Evolutionary conservation across 1,140 invertebrate genomes (phyloP), one percentile per base, ranked within the genome.

Genomic region (Orchestia grillus): DNA sequence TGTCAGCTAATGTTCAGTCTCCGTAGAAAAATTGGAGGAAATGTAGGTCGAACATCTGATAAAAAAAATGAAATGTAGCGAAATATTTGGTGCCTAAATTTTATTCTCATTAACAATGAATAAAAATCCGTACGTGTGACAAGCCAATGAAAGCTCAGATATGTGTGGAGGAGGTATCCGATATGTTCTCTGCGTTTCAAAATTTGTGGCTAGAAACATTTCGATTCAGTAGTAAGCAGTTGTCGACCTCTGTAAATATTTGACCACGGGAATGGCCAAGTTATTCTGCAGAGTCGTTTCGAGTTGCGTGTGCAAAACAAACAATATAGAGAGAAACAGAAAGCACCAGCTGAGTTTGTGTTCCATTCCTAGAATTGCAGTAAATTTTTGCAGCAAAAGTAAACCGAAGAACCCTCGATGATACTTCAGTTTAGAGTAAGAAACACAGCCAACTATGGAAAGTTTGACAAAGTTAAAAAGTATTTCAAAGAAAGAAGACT

Each of bases 211-310:
- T 23, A 36, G 11, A 77, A 77, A 77, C 36, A 19, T 15, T 36
- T 3, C 11, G 28, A 77, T 77, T 77, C 15, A 36, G 62, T 77
- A 23, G 28, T 77, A 77, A 91, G 44, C 88, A 91, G 1, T 94
- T 44, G 36, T 44, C 92, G 92, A 94, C 43, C 36, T 45, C 92
- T 94, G 44, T 47, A 44, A 94, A 94, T 94, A 47, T 94, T 94
- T 94, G 92, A 47, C 43, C 44, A 6, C 8, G 16, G 43, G 40
- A 11, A 0, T 47, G 44, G 44, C 92, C 92, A 94, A 40, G 41
- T 0, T 94, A 94, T 94, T 94, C 44, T 94, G 44, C 92, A 94
- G 92, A 45, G 92, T 94, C 43, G 92, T 44, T 45, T 42, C 44
- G 41, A 90, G 15, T 11, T 23, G 16, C 42, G 42, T 41, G 36